Percentiles rank a stretch among this genome's conserved stretches.
These are phyloP conservation scores for Ormia ochracea DNA, from an alignment of 2,888 invertebrate genomes.

Conservation along the genomic window DNA sequence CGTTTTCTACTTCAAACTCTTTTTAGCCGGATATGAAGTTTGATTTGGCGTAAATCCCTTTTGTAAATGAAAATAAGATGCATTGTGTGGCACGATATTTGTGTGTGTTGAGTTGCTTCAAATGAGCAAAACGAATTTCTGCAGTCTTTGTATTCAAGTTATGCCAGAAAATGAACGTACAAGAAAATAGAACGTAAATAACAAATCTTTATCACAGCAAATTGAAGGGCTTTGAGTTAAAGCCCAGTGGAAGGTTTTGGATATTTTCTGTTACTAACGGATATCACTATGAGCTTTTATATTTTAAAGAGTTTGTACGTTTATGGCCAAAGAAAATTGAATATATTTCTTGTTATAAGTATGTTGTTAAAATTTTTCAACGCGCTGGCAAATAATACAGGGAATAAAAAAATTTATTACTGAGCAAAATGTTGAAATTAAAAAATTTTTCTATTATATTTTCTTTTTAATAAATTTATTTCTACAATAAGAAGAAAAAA, in stretches of 20 bases:
- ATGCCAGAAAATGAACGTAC: not conserved
- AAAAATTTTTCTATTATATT: not conserved
- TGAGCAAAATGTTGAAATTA: not conserved
- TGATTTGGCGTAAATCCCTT: slow-evolving; percentile 63
- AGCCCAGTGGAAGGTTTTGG: slow-evolving; percentile 3
- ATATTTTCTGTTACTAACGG: slow-evolving; percentile 3
- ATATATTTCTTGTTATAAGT: slow-evolving; percentile 17
- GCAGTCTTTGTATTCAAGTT: slow-evolving; percentile 13
- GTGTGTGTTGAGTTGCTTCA: not conserved
- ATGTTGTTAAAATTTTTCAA: slow-evolving; percentile 7
- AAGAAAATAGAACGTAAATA: not conserved
- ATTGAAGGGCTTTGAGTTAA: slow-evolving; percentile 55
- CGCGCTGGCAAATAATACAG: not conserved
- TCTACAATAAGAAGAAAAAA: too few species aligned
- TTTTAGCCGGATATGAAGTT: slow-evolving; percentile 59
- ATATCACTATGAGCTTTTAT: slow-evolving; percentile 31
- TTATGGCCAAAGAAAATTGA: slow-evolving; percentile 46
- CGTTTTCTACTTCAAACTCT: slow-evolving; percentile 7
- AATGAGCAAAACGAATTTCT: slow-evolving; percentile 39
- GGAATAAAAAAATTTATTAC: not conserved
- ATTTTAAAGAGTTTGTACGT: not conserved
- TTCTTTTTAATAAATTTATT: too few species aligned
- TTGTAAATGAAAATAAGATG: slow-evolving; percentile 62
- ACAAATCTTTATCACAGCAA: slow-evolving; percentile 50
- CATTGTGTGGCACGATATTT: slow-evolving; percentile 32